phyloP scores from a whole-genome alignment of 2,113 vertebrate species.

The Sorex fumeus region DNA sequence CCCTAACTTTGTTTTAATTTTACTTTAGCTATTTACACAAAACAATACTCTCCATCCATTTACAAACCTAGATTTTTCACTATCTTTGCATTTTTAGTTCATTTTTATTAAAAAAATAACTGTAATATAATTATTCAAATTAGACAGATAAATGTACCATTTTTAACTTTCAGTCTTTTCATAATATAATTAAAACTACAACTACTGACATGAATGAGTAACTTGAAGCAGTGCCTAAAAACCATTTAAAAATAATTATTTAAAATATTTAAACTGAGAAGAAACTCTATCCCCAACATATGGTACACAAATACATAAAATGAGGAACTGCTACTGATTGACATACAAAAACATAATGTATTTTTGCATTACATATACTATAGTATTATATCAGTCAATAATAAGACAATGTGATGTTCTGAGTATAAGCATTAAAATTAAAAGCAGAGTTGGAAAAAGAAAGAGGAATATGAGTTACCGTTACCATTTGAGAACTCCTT shows the following conservation, averaged over 20 bases:
- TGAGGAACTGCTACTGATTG: not conserved
- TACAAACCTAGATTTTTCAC: not conserved
- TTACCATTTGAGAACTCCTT: constrained; percentile 57
- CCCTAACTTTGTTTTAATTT: not conserved
- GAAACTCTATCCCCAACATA: not conserved
- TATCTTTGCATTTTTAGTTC: not conserved
- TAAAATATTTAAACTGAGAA: constrained; percentile 15
- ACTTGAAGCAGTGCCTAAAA: not conserved
- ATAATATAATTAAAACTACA: constrained; percentile 30
- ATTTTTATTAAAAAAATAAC: not conserved
- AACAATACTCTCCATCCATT: not conserved
- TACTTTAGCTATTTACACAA: not conserved
- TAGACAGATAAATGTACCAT: not conserved
- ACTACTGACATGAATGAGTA: not conserved
- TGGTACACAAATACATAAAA: not conserved
- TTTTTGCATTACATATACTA: not conserved
- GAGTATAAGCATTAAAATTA: not conserved
- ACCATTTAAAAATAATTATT: constrained; percentile 21
- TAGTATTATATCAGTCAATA: not conserved
- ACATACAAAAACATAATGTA: not conserved
- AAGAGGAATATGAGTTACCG: constrained; percentile 65
- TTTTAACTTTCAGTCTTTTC: not conserved
- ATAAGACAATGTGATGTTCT: not conserved
- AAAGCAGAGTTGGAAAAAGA: not conserved
- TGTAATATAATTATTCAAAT: not conserved